Evolutionary conservation across 2,113 vertebrate genomes (phyloP), one percentile per base, ranked within the genome.

Genomic region (Tauraco erythrolophus): DNA sequence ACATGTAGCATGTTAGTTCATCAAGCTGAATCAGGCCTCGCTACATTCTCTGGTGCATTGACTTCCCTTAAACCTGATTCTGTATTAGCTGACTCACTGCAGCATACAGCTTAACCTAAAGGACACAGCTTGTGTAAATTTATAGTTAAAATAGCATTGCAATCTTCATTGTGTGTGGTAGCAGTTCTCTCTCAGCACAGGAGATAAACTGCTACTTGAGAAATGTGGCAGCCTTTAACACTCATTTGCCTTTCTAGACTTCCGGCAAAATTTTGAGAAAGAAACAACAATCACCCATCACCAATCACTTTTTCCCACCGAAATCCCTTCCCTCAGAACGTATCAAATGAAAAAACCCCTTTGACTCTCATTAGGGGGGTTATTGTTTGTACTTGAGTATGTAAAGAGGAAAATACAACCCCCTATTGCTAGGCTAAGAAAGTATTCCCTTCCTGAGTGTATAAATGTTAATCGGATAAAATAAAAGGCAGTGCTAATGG

Each of bases 401-500:
- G 19, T 51, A 56, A 93, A 96, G 61, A 80, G 21, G 71, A 46
- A 94, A 95, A 81, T 54, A 56, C 31, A 89, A 78, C 14, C 33
- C 65, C 21, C 61, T 68, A 37, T 87, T 81, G 64, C 81, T 78
- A 70, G 51, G 27, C 84, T 93, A 66, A 78, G 79, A 83, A 92
- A 87, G 37, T 57, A 35, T 92, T 94, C 76, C 68, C 64, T 91
- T 89, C 39, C 68, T 46, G 53, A 78, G 43, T 14, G 41, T 24
- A 37, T 82, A 93, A 84, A 75, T 93, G 70, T 72, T 90, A 76
- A 92, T 56, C 1, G 1, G 77, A 71, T 85, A 85, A 89, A 91
- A 95, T 79, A 85, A 96, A 94, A 92, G 53, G 61, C 57, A 76
- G 51, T 25, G 19, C 31, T 77, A 85, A 83, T 85, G 70, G 70